Conservation (phyloP, 2,797 vertebrate species). For the Protosalanx chinensis region DNA sequence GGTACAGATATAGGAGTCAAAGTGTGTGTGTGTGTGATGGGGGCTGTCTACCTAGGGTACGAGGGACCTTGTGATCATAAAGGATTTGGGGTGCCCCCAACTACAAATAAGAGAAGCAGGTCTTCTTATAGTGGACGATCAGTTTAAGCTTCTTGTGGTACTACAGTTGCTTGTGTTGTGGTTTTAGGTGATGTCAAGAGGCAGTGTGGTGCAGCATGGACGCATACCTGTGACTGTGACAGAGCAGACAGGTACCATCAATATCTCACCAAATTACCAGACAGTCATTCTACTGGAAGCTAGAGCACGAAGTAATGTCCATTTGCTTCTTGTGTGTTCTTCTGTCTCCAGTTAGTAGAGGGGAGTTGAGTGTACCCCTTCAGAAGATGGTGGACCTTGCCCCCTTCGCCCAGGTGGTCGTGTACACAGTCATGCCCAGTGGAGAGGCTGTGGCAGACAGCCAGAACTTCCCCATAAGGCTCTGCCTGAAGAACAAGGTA, state of each 20-base stretch:
- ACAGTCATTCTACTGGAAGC: background rate
- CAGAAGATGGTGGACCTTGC: constrained; percentile 60
- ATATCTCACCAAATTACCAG: background rate
- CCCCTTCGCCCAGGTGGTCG: constrained; percentile 76
- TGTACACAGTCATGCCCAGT: constrained; percentile 73
- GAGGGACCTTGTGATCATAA: too few relatives aligned
- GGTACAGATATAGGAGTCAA: too few relatives aligned
- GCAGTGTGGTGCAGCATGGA: constrained; percentile 65
- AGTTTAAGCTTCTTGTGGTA: background rate
- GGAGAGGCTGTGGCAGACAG: constrained; percentile 81
- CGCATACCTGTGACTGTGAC: constrained; percentile 56
- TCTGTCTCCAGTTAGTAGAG: constrained; percentile 69
- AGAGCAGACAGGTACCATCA: constrained; percentile 63
- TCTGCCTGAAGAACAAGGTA: constrained; percentile 85
- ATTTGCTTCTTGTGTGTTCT: background rate
- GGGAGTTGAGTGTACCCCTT: constrained; percentile 64
- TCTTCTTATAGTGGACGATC: too few relatives aligned
- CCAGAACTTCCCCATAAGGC: constrained; percentile 67
- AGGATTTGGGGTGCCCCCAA: too few relatives aligned
- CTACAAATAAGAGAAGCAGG: too few relatives aligned
- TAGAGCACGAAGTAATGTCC: background rate
- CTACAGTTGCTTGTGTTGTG: background rate
- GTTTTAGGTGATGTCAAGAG: constrained; percentile 81
- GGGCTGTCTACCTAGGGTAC: too few relatives aligned
- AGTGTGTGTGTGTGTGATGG: too few relatives aligned